Percentiles rank a stretch among this genome's conserved stretches.
phyloP scores from a whole-genome alignment of 2,797 vertebrate species.

The Danio kyathit region DNA sequence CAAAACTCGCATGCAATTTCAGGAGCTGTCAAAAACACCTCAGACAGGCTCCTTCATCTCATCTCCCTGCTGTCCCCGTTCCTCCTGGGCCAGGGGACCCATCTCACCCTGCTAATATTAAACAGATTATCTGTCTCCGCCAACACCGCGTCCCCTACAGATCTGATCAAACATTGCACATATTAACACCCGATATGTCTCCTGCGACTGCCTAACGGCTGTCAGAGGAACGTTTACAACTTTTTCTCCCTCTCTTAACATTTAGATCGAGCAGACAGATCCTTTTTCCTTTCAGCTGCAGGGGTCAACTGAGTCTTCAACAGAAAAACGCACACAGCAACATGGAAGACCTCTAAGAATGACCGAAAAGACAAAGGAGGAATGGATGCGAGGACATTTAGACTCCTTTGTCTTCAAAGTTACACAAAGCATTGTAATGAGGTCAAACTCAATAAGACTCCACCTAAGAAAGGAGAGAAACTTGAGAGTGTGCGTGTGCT shows the following conservation, averaged over 20 bases:
- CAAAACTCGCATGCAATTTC: conserved; percentile 57
- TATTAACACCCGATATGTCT: conserved; percentile 57
- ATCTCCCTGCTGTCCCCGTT: conserved; percentile 13
- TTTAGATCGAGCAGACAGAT: conserved; percentile 8
- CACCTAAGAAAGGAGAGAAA: conserved; percentile 48
- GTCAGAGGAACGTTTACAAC: conserved; percentile 52
- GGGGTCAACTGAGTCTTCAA: conserved; percentile 47
- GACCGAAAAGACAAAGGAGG: conserved; percentile 18
- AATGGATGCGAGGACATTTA: conserved; percentile 29
- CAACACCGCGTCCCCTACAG: conserved; percentile 49
- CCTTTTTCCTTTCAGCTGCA: conserved; percentile 30
- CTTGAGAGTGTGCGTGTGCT: conserved; percentile 27
- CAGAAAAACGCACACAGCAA: background rate
- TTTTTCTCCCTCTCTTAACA: conserved; percentile 8
- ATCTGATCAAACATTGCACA: conserved; percentile 59
- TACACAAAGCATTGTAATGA: conserved; percentile 37
- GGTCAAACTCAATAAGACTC: conserved; percentile 36
- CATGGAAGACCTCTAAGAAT: conserved; percentile 17
- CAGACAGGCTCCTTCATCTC: conserved; percentile 54
- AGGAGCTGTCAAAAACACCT: conserved; percentile 56
- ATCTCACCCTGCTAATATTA: conserved; percentile 66
- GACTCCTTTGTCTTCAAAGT: conserved; percentile 34
- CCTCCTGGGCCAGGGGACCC: conserved; percentile 48
- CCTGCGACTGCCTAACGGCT: conserved; percentile 42
- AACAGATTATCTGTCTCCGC: conserved; percentile 65